Conservation (phyloP, 2,888 invertebrate genomes). For the Cheiracanthium punctorium region DNA sequence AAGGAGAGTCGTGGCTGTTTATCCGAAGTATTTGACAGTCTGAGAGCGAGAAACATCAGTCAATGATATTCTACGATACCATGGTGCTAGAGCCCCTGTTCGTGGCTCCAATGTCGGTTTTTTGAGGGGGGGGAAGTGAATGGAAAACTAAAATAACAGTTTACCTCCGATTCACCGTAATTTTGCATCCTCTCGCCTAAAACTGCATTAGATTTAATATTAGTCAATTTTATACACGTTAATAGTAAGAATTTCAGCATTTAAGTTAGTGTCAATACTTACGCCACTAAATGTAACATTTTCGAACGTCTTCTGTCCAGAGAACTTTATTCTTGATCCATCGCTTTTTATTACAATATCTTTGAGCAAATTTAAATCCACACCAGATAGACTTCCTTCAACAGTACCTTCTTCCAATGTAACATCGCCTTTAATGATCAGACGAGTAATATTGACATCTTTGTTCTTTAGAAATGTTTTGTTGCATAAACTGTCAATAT, state of each 20-base stretch:
- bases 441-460: conserved; percentile 32
- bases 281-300: conserved; percentile 60
- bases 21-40: no score
- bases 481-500: conserved; percentile 53
- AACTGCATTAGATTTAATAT: no score
- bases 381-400: conserved; percentile 34
- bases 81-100: no score
- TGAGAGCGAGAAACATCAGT: no score
- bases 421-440: conserved; percentile 50
- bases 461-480: conserved; percentile 26
- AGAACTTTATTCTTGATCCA: conserved; percentile 19
- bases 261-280: conserved; percentile 13
- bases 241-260: not conserved
- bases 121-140: no score
- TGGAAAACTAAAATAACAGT: no score
- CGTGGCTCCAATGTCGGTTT: no score
- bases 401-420: conserved; percentile 25
- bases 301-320: conserved; percentile 46
- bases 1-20: no score
- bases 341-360: conserved; percentile 31
- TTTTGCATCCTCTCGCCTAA: no score
- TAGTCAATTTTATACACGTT: no score
- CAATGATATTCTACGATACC: no score
- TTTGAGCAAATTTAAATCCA: conserved; percentile 33
- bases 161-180: no score